These are phyloP conservation scores for Battus philenor DNA, from an alignment of 1,140 invertebrate species.

Conservation along the genomic window DNA sequence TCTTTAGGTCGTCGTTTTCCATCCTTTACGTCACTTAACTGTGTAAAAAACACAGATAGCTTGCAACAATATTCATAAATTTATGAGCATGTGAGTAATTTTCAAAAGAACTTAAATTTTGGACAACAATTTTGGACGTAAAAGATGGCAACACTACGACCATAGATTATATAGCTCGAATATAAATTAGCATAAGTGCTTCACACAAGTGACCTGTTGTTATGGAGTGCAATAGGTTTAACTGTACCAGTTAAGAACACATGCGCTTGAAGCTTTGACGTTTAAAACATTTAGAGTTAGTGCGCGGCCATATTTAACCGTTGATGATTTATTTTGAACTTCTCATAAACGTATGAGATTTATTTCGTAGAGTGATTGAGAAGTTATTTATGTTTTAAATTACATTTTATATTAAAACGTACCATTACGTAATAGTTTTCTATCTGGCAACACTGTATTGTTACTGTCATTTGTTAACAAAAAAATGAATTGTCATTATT, in stretches of 20 bases:
- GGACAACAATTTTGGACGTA: not conserved
- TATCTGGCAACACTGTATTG: conserved; percentile 9
- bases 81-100: not conserved
- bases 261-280: conserved; percentile 29
- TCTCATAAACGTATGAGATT: not conserved
- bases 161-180: conserved; percentile 1
- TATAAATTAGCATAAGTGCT: conserved; percentile 21
- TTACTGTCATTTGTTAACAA: no score
- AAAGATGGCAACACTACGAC: not conserved
- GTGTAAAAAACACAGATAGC: not conserved
- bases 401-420: conserved; percentile 8
- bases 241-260: conserved; percentile 18
- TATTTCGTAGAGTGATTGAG: conserved; percentile 4
- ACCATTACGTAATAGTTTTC: conserved; percentile 5
- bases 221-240: conserved; percentile 29
- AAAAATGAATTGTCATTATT: not conserved
- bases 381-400: no score
- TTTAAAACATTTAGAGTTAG: conserved; percentile 19
- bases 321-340: conserved; percentile 7
- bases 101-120: not conserved
- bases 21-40: not conserved
- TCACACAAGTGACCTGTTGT: conserved; percentile 21
- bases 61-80: not conserved
- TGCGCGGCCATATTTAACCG: conserved; percentile 9
- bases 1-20: not conserved